These are phyloP conservation scores for Pseudococcus jackbeardsleyi DNA, from an alignment of 2,888 invertebrate species.

Conservation along the genomic window DNA sequence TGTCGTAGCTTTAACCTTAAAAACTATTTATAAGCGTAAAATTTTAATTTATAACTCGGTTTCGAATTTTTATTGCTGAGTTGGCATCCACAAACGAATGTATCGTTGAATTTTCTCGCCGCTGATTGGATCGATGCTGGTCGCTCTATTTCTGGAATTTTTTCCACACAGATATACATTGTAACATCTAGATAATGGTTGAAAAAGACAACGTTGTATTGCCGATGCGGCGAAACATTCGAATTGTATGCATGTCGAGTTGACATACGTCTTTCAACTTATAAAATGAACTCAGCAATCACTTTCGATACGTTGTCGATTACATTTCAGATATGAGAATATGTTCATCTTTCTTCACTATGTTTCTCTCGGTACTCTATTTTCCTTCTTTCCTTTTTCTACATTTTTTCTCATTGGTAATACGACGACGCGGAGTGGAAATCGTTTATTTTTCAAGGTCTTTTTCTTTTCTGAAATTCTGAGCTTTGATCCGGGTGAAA, in stretches of 20 bases:
- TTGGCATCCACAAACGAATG: not conserved
- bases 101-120: not conserved
- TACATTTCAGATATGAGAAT: constrained; percentile 44
- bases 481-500: not conserved
- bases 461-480: not conserved
- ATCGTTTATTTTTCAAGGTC: not conserved
- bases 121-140: not conserved
- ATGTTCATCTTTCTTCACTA: not conserved
- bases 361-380: not conserved
- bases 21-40: not conserved
- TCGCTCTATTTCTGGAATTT: not conserved
- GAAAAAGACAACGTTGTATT: constrained; percentile 9
- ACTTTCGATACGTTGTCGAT: constrained; percentile 55
- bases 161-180: not conserved
- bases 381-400: not conserved
- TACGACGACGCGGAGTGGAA: not conserved
- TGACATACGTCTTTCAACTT: constrained; percentile 50
- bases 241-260: constrained; percentile 44
- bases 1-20: not conserved
- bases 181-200: constrained; percentile 28
- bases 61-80: not conserved
- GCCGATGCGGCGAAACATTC: constrained; percentile 8
- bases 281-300: constrained; percentile 51
- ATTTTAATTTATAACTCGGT: not conserved
- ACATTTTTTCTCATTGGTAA: not conserved